phyloP scores from a whole-genome alignment of 2,113 vertebrate species.

The Sinocyclocheilus maitianheensis region DNA sequence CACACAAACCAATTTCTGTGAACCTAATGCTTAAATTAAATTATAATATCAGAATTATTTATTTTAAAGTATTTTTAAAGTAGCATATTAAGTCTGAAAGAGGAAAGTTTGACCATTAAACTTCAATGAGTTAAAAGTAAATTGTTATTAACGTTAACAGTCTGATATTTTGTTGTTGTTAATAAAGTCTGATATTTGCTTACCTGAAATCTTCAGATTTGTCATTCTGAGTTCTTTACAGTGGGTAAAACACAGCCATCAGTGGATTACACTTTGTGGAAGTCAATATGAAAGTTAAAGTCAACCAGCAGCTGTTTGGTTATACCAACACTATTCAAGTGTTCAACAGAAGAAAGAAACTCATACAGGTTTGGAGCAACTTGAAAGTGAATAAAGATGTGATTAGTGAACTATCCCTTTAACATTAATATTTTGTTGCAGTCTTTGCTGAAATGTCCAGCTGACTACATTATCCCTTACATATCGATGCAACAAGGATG shows the following conservation, averaged over 20 bases:
- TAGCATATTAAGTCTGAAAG: neutral
- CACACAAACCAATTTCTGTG: neutral
- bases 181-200: neutral
- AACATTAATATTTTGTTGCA: too few species aligned
- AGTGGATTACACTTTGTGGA: neutral
- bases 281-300: too few species aligned
- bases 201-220: slow-evolving; percentile 6
- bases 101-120: neutral
- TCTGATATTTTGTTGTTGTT: neutral
- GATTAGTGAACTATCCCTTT: too few species aligned
- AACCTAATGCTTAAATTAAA: neutral
- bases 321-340: too few species aligned
- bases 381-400: too few species aligned
- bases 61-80: neutral
- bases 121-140: neutral
- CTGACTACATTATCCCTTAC: too few species aligned
- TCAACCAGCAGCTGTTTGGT: too few species aligned
- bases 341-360: too few species aligned
- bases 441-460: too few species aligned
- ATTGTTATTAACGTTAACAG: neutral
- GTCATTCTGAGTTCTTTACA: neutral
- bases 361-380: too few species aligned
- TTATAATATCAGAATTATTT: neutral
- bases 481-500: too few species aligned
- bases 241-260: neutral